A percentile compares a stretch with the other conserved stretches of the same genome.
phyloP scores from a whole-genome alignment of 2,888 invertebrate genomes.

The Balanococcus diminutus region DNA sequence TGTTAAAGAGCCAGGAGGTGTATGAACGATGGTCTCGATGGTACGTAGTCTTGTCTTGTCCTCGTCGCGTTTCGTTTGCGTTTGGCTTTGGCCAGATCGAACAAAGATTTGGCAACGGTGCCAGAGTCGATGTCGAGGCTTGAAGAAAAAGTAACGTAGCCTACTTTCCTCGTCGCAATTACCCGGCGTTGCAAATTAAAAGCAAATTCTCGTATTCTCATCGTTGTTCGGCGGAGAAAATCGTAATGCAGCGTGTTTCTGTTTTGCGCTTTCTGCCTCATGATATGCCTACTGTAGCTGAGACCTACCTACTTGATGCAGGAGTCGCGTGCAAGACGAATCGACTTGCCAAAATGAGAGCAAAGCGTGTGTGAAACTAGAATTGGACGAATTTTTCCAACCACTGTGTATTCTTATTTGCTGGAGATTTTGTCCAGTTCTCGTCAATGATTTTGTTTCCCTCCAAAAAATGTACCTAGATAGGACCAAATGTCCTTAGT shows the following conservation, averaged over 20 bases:
- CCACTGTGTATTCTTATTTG: not conserved
- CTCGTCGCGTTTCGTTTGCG: not conserved
- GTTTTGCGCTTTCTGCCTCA: slow-evolving; percentile 15
- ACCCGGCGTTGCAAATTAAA: slow-evolving; percentile 15
- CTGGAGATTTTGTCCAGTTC: not conserved
- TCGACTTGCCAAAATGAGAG: not conserved
- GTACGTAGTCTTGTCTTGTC: not conserved
- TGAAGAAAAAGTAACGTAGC: slow-evolving; percentile 21
- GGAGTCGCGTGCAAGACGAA: not conserved
- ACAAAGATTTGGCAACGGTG: not conserved
- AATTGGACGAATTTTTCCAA: not conserved
- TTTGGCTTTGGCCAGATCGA: too few species aligned
- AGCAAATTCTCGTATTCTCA: slow-evolving; percentile 21
- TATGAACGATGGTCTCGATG: not conserved
- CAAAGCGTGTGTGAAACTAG: not conserved
- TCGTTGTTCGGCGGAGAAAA: slow-evolving; percentile 20
- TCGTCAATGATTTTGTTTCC: too few species aligned
- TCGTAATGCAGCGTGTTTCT: slow-evolving; percentile 22
- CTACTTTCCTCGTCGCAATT: slow-evolving; percentile 23
- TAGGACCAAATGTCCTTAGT: too few species aligned
- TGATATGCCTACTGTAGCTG: not conserved
- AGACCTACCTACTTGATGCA: not conserved
- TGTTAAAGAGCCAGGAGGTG: not conserved
- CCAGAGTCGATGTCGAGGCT: not conserved
- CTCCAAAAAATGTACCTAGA: too few species aligned